Conservation (phyloP, 2,888 invertebrate genomes). For the Ceraclea dissimilis region DNA sequence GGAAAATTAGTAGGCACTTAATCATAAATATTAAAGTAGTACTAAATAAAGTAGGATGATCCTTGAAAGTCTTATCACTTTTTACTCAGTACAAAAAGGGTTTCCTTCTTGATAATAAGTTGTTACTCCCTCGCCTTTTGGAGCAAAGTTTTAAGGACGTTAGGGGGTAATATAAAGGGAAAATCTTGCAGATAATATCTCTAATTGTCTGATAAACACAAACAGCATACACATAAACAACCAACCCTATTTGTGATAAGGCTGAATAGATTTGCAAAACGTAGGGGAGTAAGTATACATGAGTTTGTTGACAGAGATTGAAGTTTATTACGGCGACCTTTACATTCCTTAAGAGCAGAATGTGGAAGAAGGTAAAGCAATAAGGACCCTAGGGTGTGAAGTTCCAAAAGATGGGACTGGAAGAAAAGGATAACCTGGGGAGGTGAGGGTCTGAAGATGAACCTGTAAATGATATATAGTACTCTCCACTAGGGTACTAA, state of each 20-base stretch:
- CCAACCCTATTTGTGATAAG: slow-evolving; percentile 15
- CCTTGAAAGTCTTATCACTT: not conserved
- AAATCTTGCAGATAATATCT: slow-evolving; percentile 20
- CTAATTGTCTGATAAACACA: slow-evolving; percentile 26
- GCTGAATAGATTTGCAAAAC: slow-evolving; percentile 6
- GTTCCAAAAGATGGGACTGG: not conserved
- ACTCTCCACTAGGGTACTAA: not conserved
- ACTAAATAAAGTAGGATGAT: not conserved
- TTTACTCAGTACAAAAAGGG: not conserved
- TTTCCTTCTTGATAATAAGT: slow-evolving; percentile 1
- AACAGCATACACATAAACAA: slow-evolving; percentile 24
- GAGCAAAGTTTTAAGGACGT: not conserved
- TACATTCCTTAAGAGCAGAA: not conserved
- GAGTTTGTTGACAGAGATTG: not conserved
- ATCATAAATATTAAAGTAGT: not conserved
- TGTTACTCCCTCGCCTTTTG: not conserved
- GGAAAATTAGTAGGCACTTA: not conserved
- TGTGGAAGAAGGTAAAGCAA: not conserved
- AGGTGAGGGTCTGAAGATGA: not conserved
- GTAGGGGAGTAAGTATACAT: not conserved
- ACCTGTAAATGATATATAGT: slow-evolving; percentile 1
- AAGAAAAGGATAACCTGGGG: slow-evolving; percentile 1
- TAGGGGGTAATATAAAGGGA: slow-evolving; percentile 10
- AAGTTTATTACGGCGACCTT: slow-evolving; percentile 1
- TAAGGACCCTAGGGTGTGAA: not conserved